A percentile compares a stretch with the other conserved stretches of the same genome.
Evolutionary conservation across 2,113 vertebrate genomes (phyloP).

Genomic region (Rhynchopsitta pachyrhyncha): DNA sequence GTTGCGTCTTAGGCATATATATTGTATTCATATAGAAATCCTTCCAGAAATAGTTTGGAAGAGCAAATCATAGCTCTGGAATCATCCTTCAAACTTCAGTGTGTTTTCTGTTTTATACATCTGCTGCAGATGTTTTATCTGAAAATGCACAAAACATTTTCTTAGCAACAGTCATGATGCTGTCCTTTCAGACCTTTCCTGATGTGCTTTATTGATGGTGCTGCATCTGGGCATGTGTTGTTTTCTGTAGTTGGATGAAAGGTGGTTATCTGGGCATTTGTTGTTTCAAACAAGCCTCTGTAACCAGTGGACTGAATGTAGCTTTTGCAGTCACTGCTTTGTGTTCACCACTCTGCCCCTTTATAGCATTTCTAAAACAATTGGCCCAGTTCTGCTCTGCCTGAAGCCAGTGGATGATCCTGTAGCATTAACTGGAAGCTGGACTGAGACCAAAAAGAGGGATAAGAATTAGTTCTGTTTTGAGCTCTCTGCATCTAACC

Average conservation of each 20-base stretch:
- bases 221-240: background rate
- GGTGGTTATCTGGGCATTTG: background rate
- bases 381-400: background rate
- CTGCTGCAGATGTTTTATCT: background rate
- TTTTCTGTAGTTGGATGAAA: background rate
- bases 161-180: background rate
- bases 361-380: background rate
- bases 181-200: background rate
- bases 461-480: background rate
- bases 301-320: background rate
- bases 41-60: background rate
- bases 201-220: background rate
- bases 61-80: background rate
- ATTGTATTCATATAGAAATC: background rate
- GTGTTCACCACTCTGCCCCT: background rate
- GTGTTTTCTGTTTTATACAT: background rate
- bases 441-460: background rate
- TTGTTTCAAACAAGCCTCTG: background rate
- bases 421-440: background rate
- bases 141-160: background rate
- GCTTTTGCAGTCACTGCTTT: background rate
- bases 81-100: background rate
- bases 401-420: background rate
- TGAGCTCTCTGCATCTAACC: background rate
- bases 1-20: background rate